Evolutionary conservation across 2,888 invertebrate species (phyloP), one percentile per base, ranked within the genome.

Genomic region (Tineola bisselliella): DNA sequence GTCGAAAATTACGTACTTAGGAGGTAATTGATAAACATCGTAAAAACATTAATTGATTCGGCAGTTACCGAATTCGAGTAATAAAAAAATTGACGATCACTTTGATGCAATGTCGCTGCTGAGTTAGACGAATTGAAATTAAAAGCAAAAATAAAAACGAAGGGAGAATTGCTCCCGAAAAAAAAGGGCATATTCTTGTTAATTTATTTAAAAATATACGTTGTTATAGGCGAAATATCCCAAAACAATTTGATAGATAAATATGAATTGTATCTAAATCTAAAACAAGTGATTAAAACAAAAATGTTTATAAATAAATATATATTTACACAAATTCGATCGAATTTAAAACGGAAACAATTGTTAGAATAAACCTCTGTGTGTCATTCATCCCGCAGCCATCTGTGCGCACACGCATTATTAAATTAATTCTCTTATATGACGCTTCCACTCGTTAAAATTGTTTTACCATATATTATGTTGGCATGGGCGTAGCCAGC

Each of bases 351-450:
- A 6, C 38, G 38, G 3, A 38, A 12, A 38, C 38, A 38, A 38
- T 12, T n/a, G n/a, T n/a, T 3, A 38, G n/a, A 48, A 48, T 48
- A 48, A 17, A 8, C 48, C 48, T 17, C 48, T 15, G n/a, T 48
- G 10, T 80, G 84, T 80, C 84, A 80, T 84, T 86, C 84, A 84
- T 84, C 84, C 79, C 82, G 70, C 54, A 63, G 66, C 73, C 84
- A 83, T 74, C 83, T 84, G 86, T 75, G 71, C 66, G 69, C 54
- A 54, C 25, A 70, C 84, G 52, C 54, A 54, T 54, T 12, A 12
- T 19, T 54, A 8, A 54, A 54, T 54, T 54, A 54, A 25, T 48
- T 48, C 18, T 25, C n/a, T 54, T 18, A 54, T 17, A 54, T 25
- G 54, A 19, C 54, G 54, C 18, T 18, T 18, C 54, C 12, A 25